Evolutionary conservation across 2,797 vertebrate genomes (phyloP), one percentile per base, ranked within the genome.

Genomic region (Sus cebifrons): DNA sequence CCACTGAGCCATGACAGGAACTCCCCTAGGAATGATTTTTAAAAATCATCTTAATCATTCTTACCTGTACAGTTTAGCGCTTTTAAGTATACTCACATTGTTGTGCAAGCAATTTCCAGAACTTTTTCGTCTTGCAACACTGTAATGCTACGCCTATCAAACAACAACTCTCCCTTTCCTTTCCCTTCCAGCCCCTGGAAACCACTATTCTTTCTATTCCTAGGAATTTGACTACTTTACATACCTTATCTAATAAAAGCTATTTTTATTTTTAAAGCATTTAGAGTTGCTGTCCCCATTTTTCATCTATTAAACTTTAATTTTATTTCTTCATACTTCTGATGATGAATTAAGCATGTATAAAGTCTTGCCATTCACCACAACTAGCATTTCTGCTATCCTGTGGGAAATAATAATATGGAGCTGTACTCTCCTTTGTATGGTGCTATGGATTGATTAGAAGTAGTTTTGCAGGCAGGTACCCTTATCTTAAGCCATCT

Each of bases 291-390:
- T 40, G 1, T 21, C 52, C 32, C 18, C 73, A 62, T 73, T 84
- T 97, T 84, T 75, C 29, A 64, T 86, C 77, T 65, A 82, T 62
- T 74, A 88, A 93, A 83, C 17, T 68, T 77, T 40, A 56, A 94
- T 75, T 88, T 86, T 44, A 40, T 60, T 78, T 82, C 16, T 82
- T 44, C 49, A 82, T 4, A 29, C 3, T 18, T 23, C 27, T 21
- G 6, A 73, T 56, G 6, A 49, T 56, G 60, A 89, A 40, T 27
- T 25, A 25, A 75, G 60, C 54, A n/a, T 32, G 10, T 40, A 16
- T 58, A 14, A 49, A 82, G 23, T 62, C 65, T n/a, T 60, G 21
- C 32, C 56, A 15, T 60, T 81, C 20, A 27, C 40, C 44, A 67
- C 17, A 21, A 6, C 23, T 52, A 44, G 23, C 9, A 13, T 52